A percentile compares a stretch with the other conserved stretches of the same genome.
These are phyloP conservation scores for Lucilia sericata DNA, from an alignment of 1,140 invertebrate genomes.

Conservation along the genomic window DNA sequence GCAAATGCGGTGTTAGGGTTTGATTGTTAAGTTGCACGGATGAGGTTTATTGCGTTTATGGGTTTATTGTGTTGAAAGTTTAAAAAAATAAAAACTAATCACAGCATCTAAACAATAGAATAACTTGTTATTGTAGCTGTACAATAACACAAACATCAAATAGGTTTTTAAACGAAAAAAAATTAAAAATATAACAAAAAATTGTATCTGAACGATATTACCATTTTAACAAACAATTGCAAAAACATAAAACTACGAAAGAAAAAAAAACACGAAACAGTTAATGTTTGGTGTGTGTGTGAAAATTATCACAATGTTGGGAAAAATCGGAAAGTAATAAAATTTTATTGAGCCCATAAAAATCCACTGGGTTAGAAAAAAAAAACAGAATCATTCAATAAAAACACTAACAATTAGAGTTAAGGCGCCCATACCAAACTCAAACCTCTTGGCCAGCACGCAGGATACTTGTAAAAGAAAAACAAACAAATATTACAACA, in stretches of 20 bases:
- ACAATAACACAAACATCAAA: neutral
- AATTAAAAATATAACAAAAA: neutral
- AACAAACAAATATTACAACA: neutral
- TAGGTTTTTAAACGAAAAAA: neutral
- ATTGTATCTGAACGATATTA: neutral
- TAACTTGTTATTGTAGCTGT: neutral
- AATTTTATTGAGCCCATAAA: constrained; percentile 43
- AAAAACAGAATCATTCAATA: neutral
- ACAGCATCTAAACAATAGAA: neutral
- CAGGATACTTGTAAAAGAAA: neutral
- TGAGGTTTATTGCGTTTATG: neutral
- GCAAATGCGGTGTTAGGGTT: neutral
- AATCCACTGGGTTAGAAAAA: neutral
- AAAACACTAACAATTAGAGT: too few species aligned
- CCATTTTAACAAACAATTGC: constrained; percentile 24
- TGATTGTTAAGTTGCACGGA: neutral
- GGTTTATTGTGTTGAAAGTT: neutral
- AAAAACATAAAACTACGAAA: neutral
- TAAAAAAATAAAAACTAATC: constrained; percentile 1
- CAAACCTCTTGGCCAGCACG: neutral
- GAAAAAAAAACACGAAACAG: neutral
- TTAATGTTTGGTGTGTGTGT: neutral
- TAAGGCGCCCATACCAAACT: too few species aligned
- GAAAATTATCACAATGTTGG: constrained; percentile 34
- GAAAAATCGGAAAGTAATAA: constrained; percentile 37